A percentile compares a stretch with the other conserved stretches of the same genome.
These are phyloP conservation scores for Coturnix japonica DNA, from an alignment of 2,113 vertebrate genomes.

Conservation along the genomic window DNA sequence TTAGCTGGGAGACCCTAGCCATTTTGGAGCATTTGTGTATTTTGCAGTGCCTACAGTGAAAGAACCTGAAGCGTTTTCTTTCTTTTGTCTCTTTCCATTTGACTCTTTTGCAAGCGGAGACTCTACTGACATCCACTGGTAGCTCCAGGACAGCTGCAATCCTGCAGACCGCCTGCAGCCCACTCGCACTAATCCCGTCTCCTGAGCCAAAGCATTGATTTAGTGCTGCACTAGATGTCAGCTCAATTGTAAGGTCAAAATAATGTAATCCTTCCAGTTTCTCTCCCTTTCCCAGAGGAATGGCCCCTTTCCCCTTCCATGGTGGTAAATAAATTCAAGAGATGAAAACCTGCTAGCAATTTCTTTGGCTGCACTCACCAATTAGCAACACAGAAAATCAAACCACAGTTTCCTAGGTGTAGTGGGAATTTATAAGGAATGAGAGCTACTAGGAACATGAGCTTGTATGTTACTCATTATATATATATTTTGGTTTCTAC, in stretches of 20 bases:
- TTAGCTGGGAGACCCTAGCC: neutral
- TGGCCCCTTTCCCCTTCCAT: constrained; percentile 14
- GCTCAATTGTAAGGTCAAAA: constrained; percentile 64
- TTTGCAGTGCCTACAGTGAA: neutral
- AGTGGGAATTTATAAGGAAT: constrained; percentile 52
- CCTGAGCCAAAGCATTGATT: constrained; percentile 62
- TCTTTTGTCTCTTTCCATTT: constrained; percentile 39
- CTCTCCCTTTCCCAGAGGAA: constrained; percentile 30
- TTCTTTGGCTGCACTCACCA: constrained; percentile 33
- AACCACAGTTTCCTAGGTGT: constrained; percentile 55
- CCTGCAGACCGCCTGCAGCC: constrained; percentile 25
- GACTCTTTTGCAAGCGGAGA: constrained; percentile 30
- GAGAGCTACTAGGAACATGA: constrained; percentile 33
- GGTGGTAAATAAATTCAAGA: constrained; percentile 66
- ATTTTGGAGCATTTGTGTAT: neutral
- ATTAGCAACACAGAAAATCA: constrained; percentile 59
- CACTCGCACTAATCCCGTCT: constrained; percentile 42
- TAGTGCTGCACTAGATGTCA: constrained; percentile 55
- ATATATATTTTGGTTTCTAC: neutral
- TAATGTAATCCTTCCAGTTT: constrained; percentile 60
- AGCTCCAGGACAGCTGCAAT: constrained; percentile 17
- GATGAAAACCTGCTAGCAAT: constrained; percentile 56
- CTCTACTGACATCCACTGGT: constrained; percentile 73
- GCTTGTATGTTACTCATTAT: constrained; percentile 45
- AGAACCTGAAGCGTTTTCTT: constrained; percentile 7